Conservation (phyloP, 2,113 vertebrate species). For the Bettongia penicillata region DNA sequence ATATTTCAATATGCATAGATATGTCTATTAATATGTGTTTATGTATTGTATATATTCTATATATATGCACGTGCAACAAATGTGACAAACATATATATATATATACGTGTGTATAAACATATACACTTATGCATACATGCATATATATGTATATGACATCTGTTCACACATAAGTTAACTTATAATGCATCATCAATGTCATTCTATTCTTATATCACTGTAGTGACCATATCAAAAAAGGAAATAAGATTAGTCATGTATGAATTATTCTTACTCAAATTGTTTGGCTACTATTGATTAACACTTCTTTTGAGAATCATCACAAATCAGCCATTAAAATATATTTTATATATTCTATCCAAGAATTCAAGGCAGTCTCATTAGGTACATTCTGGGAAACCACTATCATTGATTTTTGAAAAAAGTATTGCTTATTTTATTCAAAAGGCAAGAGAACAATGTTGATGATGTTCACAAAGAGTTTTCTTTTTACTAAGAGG, state of each 20-base stretch:
- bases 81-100: too few relatives aligned
- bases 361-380: background rate
- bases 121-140: fast-evolving
- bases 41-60: too few relatives aligned
- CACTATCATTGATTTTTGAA: background rate
- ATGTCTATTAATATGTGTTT: too few relatives aligned
- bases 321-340: background rate
- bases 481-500: too few relatives aligned
- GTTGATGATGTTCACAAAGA: too few relatives aligned
- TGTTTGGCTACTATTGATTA: background rate
- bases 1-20: too few relatives aligned
- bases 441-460: too few relatives aligned
- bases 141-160: background rate
- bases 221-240: background rate
- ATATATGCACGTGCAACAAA: too few relatives aligned
- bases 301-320: background rate
- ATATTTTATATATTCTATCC: background rate
- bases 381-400: too few relatives aligned
- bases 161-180: background rate
- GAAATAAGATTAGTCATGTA: background rate
- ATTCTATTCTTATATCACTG: background rate
- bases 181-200: background rate
- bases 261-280: background rate
- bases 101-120: fast-evolving
- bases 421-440: background rate